phyloP scores from a whole-genome alignment of 2,797 vertebrate species.

The Morelia viridis region DNA sequence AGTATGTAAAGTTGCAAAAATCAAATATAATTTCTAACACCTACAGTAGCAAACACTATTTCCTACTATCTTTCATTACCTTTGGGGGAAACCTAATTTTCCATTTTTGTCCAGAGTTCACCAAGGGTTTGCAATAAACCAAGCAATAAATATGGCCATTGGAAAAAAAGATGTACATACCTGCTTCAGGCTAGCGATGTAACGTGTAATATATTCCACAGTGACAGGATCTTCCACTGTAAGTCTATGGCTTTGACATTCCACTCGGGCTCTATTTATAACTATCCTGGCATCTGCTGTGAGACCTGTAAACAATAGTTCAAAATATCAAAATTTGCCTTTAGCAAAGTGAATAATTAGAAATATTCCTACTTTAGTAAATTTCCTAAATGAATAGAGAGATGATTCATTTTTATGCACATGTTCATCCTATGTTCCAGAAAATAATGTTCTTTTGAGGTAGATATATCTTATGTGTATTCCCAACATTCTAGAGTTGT shows the following conservation, averaged over 20 bases:
- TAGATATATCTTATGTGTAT: background rate
- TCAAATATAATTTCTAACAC: background rate
- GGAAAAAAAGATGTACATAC: slow-evolving; percentile 53
- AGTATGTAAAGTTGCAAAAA: background rate
- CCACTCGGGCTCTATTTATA: slow-evolving; percentile 84
- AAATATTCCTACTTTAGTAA: background rate
- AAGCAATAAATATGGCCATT: rapidly evolving
- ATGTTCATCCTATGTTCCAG: background rate
- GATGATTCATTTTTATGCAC: background rate
- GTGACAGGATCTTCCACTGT: slow-evolving; percentile 87
- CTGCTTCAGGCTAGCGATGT: slow-evolving; percentile 85
- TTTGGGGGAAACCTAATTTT: background rate
- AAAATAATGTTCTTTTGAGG: background rate
- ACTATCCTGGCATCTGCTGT: slow-evolving; percentile 85
- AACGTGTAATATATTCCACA: slow-evolving; percentile 86
- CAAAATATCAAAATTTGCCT: background rate
- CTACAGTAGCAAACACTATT: background rate
- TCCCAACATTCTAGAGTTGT: background rate
- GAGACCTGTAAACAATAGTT: slow-evolving; percentile 71
- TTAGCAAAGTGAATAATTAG: rapidly evolving
- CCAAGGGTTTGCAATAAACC: background rate
- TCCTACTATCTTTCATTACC: background rate
- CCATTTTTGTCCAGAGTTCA: background rate
- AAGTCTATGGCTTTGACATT: slow-evolving; percentile 86
- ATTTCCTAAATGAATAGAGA: rapidly evolving